Evolutionary conservation across 1,140 invertebrate species (phyloP).

Genomic region (Penaeus japonicus): DNA sequence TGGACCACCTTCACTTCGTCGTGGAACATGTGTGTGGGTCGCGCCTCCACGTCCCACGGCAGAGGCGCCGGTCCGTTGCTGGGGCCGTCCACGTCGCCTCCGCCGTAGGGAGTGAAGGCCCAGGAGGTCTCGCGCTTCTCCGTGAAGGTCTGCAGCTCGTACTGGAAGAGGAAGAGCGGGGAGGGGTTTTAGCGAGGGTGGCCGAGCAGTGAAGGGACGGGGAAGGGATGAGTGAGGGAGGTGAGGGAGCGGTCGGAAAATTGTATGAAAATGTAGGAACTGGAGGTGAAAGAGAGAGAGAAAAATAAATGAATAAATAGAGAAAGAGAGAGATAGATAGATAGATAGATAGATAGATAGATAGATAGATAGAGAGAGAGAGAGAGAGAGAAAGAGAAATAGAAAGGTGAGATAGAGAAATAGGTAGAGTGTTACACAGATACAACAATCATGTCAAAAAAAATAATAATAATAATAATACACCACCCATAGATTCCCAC

Average conservation of each 20-base stretch:
- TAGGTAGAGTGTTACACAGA: not conserved
- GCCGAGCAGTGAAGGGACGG: too few relatives aligned
- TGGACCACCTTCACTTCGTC: conserved; percentile 66
- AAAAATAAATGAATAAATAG: too few relatives aligned
- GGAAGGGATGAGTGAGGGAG: not conserved
- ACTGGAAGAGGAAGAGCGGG: conserved; percentile 62
- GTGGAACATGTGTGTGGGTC: conserved; percentile 64
- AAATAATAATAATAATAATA: too few relatives aligned
- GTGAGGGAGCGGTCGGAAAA: not conserved
- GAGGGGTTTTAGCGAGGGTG: too few relatives aligned
- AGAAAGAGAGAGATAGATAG: not conserved
- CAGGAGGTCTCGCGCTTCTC: conserved; percentile 70
- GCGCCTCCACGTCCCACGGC: conserved; percentile 65
- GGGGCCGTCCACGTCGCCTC: conserved; percentile 67
- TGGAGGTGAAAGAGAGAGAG: not conserved
- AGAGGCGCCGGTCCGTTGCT: conserved; percentile 67
- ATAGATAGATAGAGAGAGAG: not conserved
- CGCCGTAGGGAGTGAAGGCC: conserved; percentile 69
- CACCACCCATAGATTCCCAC: too few relatives aligned
- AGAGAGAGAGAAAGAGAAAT: too few relatives aligned
- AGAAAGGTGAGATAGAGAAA: too few relatives aligned
- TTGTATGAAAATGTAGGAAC: not conserved
- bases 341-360: too few relatives aligned
- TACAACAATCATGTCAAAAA: too few relatives aligned
- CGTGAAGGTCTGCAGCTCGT: conserved; percentile 71